Base-by-base conservation (phyloP, 1,140 invertebrate species). In the Cyclargus thomasi region DNA sequence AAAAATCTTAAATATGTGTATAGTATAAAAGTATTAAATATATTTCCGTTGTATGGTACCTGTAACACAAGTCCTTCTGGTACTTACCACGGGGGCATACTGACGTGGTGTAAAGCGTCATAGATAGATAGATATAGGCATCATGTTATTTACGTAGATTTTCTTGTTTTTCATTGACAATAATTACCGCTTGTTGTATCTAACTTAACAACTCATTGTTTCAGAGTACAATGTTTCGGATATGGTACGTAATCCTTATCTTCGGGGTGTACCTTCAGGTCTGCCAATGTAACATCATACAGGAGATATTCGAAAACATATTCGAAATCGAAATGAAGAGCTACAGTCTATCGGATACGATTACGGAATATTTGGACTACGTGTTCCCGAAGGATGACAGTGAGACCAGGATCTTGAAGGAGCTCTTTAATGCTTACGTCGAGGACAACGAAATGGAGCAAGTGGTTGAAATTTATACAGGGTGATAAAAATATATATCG, bases 381-480 rank as follows among this genome's bases (percentile, higher is more conserved):
- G 16, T 84, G 14, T 87, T 78, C 20, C 81, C 84, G 14, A 85
- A 86, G 69, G 84, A 87, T 23, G 85, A 89, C 63, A 57, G 68
- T 10, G 65, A 67, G 57, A 67, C 65, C 8, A 62, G 29, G 17
- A 29, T 67, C 2, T 6, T 67, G 18, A 67, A 67, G 17, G 65
- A 67, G 20, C 4, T 67, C 7, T 59, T 67, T 6, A 36, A 29
- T 16, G 14, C 57, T 17, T 21, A 59, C 1, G 14, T 57, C 1
- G 65, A 62, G 17, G 65, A 67, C 16, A 35, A 29, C 16, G 65
- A 57, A 20, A 11, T 59, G 22, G 47, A 11, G 39, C 18, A 23
- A n/a, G 3, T 62, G 2, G 22, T 22, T 62, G 62, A 23, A 22
- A 62, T 62, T 29, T 62, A 29, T 63, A 63, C 62, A 16, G n/a